phyloP scores from a whole-genome alignment of 2,888 invertebrate genomes.

The Apantesis nais region DNA sequence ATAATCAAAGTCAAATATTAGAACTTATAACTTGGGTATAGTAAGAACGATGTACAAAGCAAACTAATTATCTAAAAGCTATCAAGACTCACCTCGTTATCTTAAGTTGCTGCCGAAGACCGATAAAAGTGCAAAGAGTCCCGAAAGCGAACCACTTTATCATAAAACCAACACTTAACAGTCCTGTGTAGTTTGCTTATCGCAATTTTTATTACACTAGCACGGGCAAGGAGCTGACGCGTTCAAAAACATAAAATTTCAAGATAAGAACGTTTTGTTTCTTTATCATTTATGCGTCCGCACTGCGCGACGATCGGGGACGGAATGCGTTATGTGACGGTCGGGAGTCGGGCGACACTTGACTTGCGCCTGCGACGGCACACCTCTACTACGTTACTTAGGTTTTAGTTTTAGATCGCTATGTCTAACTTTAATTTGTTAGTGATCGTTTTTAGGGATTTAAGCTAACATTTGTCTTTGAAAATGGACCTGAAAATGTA shows the following conservation, averaged over 20 bases:
- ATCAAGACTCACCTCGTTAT: constrained; percentile 83
- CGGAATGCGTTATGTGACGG: constrained; percentile 68
- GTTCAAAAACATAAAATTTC: constrained; percentile 60
- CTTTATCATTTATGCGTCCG: constrained; percentile 55
- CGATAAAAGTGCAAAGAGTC: constrained; percentile 65
- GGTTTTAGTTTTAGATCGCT: constrained; percentile 16
- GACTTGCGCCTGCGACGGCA: constrained; percentile 67
- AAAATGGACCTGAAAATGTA: not conserved
- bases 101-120: constrained; percentile 69
- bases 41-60: constrained; percentile 48
- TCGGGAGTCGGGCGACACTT: constrained; percentile 38
- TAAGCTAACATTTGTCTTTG: not conserved
- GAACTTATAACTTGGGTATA: constrained; percentile 39
- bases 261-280: constrained; percentile 55
- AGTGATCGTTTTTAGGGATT: constrained; percentile 6
- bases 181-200: constrained; percentile 55
- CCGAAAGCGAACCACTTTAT: constrained; percentile 66
- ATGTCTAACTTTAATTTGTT: constrained; percentile 3
- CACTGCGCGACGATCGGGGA: constrained; percentile 54
- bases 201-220: constrained; percentile 67
- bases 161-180: constrained; percentile 73
- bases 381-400: constrained; percentile 44
- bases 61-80: constrained; percentile 80
- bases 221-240: constrained; percentile 48
- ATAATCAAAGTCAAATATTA: constrained; percentile 22